Base-by-base conservation (phyloP, 2,113 vertebrate genomes). In the Myrmophylax atrothorax region DNA sequence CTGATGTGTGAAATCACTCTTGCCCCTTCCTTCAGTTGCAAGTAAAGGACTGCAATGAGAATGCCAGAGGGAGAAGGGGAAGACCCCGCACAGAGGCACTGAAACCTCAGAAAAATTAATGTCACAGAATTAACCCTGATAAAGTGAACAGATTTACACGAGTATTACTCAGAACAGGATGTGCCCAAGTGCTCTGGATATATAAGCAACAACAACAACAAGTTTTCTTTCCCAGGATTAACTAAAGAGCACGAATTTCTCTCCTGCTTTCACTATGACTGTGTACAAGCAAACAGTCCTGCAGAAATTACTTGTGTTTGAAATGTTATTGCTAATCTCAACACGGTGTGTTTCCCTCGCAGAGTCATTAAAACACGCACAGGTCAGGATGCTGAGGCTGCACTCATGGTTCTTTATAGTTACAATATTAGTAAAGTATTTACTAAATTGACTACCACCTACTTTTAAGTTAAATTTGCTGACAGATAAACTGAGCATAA, bases 401-500 rank as follows among this genome's bases (percentile, higher is more conserved):
- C n/a, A 83, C 25, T 72, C 68, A 56, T 83, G 64, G 38, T 40
- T 37, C 35, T 83, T 68, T 84, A 93, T 10, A 85, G 95, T 88
- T 93, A 95, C 84, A 93, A 62, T 95, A 92, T 92, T 90, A 96
- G 96, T 93, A 94, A 93, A 94, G 75, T 96, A 97, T 96, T 97
- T 97, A 97, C 96, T 82, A 92, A 97, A 93, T 92, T 91, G 88
- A 95, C 94, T 97, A 97, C 89, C 83, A 93, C 64, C 89, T 92
- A 95, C 76, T 96, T 96, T 96, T 89, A 97, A 97, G 84, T 77
- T 91, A 87, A 97, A 93, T 94, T 91, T 95, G 95, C 97, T 97
- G 95, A 97, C 87, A 87, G 95, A 90, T 95, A 94, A 97, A 94
- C 93, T 90, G 95, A 96, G 75, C 92, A 93, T 96, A 90, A 97